These are phyloP conservation scores for Homarus americanus DNA, from an alignment of 1,140 invertebrate genomes.

Conservation along the genomic window DNA sequence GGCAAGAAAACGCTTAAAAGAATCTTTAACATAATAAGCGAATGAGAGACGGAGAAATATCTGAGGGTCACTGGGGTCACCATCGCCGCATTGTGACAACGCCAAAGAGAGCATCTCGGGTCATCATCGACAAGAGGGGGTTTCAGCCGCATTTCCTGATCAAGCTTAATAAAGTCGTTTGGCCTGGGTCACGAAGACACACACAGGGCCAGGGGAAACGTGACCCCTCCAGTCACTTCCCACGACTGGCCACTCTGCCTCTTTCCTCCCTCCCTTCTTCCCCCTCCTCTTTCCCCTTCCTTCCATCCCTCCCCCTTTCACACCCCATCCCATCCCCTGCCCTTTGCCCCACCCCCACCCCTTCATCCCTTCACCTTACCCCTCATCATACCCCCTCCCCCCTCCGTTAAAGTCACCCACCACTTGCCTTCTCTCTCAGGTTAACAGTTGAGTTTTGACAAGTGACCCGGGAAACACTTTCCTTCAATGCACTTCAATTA, in stretches of 20 bases:
- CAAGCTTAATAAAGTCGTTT: constrained; percentile 14
- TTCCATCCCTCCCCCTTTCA: not conserved
- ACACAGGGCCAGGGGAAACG: not conserved
- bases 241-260: not conserved
- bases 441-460: too few relatives aligned
- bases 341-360: too few relatives aligned
- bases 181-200: constrained; percentile 27
- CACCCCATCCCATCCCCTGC: too few relatives aligned
- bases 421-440: too few relatives aligned
- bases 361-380: too few relatives aligned
- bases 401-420: too few relatives aligned
- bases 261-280: not conserved
- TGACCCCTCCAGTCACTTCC: not conserved
- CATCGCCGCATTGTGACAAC: not conserved
- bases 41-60: not conserved
- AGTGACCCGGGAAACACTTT: too few relatives aligned
- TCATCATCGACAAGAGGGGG: constrained; percentile 15
- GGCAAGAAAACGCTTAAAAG: not conserved
- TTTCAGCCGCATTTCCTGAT: constrained; percentile 8
- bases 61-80: not conserved
- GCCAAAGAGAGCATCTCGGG: not conserved
- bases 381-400: too few relatives aligned
- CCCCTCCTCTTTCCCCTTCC: not conserved
- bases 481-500: too few relatives aligned
- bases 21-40: not conserved